A percentile compares a stretch with the other conserved stretches of the same genome.
These are phyloP conservation scores for Urosaurus nigricauda DNA, from an alignment of 2,797 vertebrate genomes.

Conservation along the genomic window DNA sequence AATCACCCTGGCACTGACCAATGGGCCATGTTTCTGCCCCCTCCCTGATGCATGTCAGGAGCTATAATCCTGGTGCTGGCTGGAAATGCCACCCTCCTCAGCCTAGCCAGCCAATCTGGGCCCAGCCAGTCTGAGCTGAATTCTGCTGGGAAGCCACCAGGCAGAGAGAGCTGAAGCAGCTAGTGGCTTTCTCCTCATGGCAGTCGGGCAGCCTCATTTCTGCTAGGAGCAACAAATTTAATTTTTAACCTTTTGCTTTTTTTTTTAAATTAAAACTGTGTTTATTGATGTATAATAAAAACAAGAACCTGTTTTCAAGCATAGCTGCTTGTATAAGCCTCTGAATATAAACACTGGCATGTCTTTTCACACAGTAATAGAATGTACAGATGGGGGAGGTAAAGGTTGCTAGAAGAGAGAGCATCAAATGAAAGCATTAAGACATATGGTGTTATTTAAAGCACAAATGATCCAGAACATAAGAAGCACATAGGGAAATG, in stretches of 20 bases:
- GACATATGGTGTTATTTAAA: slow-evolving; percentile 70
- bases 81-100: too few relatives aligned
- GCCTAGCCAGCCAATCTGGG: too few relatives aligned
- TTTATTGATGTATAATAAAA: not conserved
- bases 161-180: too few relatives aligned
- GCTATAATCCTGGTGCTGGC: too few relatives aligned
- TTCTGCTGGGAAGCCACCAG: too few relatives aligned
- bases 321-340: not conserved
- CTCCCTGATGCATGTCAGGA: too few relatives aligned
- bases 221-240: not conserved
- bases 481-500: slow-evolving; percentile 57
- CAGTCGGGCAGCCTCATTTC: not conserved
- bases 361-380: slow-evolving; percentile 49
- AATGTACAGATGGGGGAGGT: slow-evolving; percentile 68
- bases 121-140: too few relatives aligned
- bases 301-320: not conserved
- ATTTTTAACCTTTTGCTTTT: not conserved
- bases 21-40: too few relatives aligned
- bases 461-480: slow-evolving; percentile 60
- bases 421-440: slow-evolving; percentile 59
- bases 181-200: too few relatives aligned
- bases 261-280: not conserved
- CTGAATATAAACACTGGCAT: slow-evolving; percentile 34
- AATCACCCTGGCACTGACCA: too few relatives aligned
- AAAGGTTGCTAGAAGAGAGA: slow-evolving; percentile 54